phyloP scores from a whole-genome alignment of 2,888 invertebrate species.

The Coenonympha arcania region DNA sequence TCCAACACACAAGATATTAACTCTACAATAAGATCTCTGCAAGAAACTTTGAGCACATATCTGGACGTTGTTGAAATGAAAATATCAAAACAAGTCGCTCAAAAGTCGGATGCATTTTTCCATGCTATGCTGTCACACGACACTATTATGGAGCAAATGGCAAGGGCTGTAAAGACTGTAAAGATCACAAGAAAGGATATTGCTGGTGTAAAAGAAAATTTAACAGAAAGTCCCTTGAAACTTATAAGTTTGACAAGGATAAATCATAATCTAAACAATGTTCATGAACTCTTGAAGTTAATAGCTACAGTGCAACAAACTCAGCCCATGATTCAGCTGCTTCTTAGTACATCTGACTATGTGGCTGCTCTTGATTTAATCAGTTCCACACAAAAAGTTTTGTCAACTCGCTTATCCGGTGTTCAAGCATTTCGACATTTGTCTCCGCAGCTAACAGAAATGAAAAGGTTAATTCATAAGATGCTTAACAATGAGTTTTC shows the following conservation, averaged over 20 bases:
- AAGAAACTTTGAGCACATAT: slow-evolving; percentile 94
- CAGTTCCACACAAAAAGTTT: slow-evolving; percentile 94
- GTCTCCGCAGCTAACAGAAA: slow-evolving; percentile 95
- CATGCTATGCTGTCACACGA: slow-evolving; percentile 99
- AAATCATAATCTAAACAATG: slow-evolving; percentile 76
- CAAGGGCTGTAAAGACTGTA: slow-evolving; percentile 84
- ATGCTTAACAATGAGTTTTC: slow-evolving; percentile 97
- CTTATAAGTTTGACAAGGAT: slow-evolving; percentile 81
- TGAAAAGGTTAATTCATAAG: slow-evolving; percentile 95
- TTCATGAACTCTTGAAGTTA: slow-evolving; percentile 85
- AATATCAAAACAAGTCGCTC: slow-evolving; percentile 93
- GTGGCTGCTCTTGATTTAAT: slow-evolving; percentile 98
- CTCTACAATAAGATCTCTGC: slow-evolving; percentile 80
- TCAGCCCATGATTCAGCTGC: slow-evolving; percentile 95
- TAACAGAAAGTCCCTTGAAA: slow-evolving; percentile 86
- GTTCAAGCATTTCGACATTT: slow-evolving; percentile 96
- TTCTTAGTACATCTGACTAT: slow-evolving; percentile 96
- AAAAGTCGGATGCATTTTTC: slow-evolving; percentile 97
- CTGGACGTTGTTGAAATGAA: slow-evolving; percentile 95
- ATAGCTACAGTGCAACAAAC: slow-evolving; percentile 98
- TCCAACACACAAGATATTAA: slow-evolving; percentile 71
- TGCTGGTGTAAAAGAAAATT: slow-evolving; percentile 81
- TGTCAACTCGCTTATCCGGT: slow-evolving; percentile 90
- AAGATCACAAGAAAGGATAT: slow-evolving; percentile 82
- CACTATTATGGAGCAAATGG: slow-evolving; percentile 95